Evolutionary conservation across 1,140 invertebrate species (phyloP), one percentile per base, ranked within the genome.

Genomic region (Caenorhabditis tropicalis): DNA sequence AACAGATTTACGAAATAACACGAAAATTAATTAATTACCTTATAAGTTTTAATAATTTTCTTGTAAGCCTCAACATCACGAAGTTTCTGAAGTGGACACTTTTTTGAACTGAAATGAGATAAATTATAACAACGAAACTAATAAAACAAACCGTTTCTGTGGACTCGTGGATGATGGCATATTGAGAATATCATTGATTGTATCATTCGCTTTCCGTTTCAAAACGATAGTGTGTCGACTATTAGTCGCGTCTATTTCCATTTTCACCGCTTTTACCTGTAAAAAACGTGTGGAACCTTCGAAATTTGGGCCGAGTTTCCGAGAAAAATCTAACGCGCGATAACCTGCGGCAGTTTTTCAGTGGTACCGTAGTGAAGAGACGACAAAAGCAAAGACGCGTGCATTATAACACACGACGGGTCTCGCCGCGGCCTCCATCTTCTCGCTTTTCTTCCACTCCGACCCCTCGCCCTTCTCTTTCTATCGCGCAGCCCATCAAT

Each of bases 401-500:
- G 36, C 36, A 74, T 74, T 74, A 74, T 74, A 74, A 43, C 65
- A 24, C 36, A 4, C 36, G 2, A 19, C n/a, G 65, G 65, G 65
- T 74, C 65, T 74, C 65, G 65, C 65, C 12, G 36, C 65, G 65
- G 65, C 29, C 65, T 74, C 36, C 36, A 24, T 43, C 21, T 43
- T n/a, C 36, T 74, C 36, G 1, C 65, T 33, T 43, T 74, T 74
- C 65, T 74, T 74, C 36, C 65, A 74, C 65, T 74, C 10, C 65
- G 36, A 24, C 65, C 65, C 65, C 21, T 43, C 65, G 27, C 36
- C n/a, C n/a, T 9, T 24, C 29, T 6, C 36, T 74, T 19, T 43
- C 65, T 56, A 74, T 74, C 65, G 65, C 65, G 65, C 65, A 74
- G 65, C 65, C 65, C 65, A 74, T 74, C 65, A 74, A 74, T 74